Evolutionary conservation across 2,888 invertebrate species (phyloP).

Genomic region (Ditylenchus weischeri): DNA sequence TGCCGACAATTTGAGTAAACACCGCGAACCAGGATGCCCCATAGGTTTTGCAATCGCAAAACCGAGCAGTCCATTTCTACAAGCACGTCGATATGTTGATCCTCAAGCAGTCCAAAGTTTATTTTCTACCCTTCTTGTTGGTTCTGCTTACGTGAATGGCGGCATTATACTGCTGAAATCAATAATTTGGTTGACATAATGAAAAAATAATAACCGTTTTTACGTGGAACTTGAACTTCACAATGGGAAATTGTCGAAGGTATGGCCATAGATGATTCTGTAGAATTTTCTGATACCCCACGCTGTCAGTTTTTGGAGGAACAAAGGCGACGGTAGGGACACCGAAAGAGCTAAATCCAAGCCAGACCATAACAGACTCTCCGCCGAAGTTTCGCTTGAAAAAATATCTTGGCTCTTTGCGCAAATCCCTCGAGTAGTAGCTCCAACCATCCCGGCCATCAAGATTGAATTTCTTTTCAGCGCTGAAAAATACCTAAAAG

Average conservation of each 20-base stretch:
- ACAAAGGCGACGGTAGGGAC: constrained; percentile 15
- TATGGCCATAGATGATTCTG: constrained; percentile 32
- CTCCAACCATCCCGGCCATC: constrained; percentile 40
- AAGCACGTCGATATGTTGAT: constrained; percentile 1
- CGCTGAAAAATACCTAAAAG: constrained; percentile 34
- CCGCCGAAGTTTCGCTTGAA: constrained; percentile 34
- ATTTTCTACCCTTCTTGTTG: too few species aligned
- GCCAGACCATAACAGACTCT: constrained; percentile 44
- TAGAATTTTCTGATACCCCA: constrained; percentile 24
- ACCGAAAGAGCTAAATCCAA: constrained; percentile 20
- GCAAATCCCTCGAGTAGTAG: constrained; percentile 33
- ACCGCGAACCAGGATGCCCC: too few species aligned
- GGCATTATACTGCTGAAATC: constrained; percentile 33
- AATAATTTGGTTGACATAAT: too few species aligned
- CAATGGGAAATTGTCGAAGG: constrained; percentile 7
- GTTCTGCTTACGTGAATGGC: constrained; percentile 19
- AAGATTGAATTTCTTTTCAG: constrained; percentile 44
- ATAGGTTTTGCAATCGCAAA: too few species aligned
- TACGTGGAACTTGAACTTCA: constrained; percentile 22
- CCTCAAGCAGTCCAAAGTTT: constrained; percentile 22
- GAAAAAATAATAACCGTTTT: constrained; percentile 30
- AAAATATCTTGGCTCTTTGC: constrained; percentile 33
- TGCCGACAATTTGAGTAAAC: too few species aligned
- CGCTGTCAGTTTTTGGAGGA: constrained; percentile 17
- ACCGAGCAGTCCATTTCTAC: too few species aligned